Evolutionary conservation across 2,888 invertebrate genomes (phyloP), one percentile per base, ranked within the genome.

Genomic region (Ornithoptera alexandrae): DNA sequence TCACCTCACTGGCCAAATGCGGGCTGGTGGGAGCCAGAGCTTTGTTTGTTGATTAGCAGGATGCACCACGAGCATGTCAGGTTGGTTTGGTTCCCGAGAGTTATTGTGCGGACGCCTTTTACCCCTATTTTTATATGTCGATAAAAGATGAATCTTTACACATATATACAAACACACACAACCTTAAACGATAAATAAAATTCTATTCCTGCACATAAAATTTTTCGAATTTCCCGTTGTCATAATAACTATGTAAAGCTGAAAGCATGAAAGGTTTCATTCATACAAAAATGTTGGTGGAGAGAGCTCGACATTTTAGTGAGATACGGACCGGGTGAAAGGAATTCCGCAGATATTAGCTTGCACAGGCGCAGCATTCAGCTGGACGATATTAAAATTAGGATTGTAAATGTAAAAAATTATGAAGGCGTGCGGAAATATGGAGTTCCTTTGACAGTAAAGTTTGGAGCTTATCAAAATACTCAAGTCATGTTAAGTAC

Each of bases 311-410:
- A 68, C 62, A 46, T 58, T 56, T 68, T 24, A 57, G 62, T 39
- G 67, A 22, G 30, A 62, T 42, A 18, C 22, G 56, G 39, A 68
- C n/a, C 10, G 67, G n/a, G n/a, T 68, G 62, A 68, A 68, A 57
- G 67, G 62, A 62, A 62, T 68, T 57, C 67, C 62, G 22, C 8
- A 24, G 57, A 68, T 68, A 68, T 68, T 62, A 68, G 62, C 46
- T 58, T 30, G 62, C 57, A 57, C 42, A 58, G 42, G 57, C 56
- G 24, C 30, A n/a, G 57, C 62, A 46, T 68, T 62, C 67, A 67
- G 56, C 39, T 30, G 18, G 0, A 61, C 62, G 62, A 57, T 68
- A 62, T 58, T 68, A 42, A 62, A 62, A 56, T n/a, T 39, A 18
- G 46, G 57, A 57, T 57, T n/a, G 24, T 62, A 46, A 56, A 46